Base-by-base conservation (phyloP, 2,113 vertebrate species). In the Pelobates fuscus region DNA sequence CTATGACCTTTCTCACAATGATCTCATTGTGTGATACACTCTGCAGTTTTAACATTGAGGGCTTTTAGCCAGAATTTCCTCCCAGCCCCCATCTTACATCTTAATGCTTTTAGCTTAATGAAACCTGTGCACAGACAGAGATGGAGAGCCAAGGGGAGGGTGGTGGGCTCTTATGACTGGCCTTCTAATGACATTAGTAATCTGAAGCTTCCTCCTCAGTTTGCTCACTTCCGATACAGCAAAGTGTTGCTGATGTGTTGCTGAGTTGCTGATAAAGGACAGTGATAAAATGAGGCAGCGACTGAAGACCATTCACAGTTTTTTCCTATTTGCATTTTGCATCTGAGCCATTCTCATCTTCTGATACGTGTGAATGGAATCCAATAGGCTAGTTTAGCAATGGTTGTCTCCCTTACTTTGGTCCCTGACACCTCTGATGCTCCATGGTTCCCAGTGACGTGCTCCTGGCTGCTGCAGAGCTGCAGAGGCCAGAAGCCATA, bases 81-180 rank as follows among this genome's bases (percentile, higher is more conserved):
- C 69, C 59, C 18, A 1, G 21, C 46, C 81, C 67, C 78, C 44
- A 67, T 62, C 43, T 74, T 52, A 20, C 2, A 24, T 32, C 81
- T 67, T 41, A 27, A 80, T 84, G 87, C 90, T 93, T 91, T 81
- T 88, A 83, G 81, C 84, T 83, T 92, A 88, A 78, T 88, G 86
- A 90, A 77, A 76, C 81, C 79, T 83, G 84, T 82, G 82, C 80
- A 67, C 58, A 59, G 75, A 80, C 44, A 70, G 18, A 76, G 67
- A 18, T 61, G 52, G 71, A 59, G 78, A 55, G 65, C 78, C 58
- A 21, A 1, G 67, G 73, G 43, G 71, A 77, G 64, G 58, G 62
- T 30, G 55, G 82, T 65, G 79, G 30, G 76, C n/a, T 44, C 59
- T n/a, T 25, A 41, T 57, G 49, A 57, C 61, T 43, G 44, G 21